Evolutionary conservation across 2,888 invertebrate genomes (phyloP).

Genomic region (Cordilura impudica): DNA sequence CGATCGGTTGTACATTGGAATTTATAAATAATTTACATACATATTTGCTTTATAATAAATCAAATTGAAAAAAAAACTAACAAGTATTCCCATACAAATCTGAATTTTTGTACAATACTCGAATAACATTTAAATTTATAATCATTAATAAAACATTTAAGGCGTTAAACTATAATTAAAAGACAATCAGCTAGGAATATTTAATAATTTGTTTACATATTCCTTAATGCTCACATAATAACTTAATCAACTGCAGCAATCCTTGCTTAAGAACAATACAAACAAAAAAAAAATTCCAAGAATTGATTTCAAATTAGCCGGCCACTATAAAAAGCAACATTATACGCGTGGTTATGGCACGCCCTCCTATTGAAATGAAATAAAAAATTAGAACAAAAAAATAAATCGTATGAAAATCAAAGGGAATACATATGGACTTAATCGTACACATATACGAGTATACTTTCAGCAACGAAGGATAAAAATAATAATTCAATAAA

Average conservation of each 20-base stretch:
- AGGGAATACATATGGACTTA: neutral
- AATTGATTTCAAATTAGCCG: constrained; percentile 59
- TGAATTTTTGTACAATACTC: too few relatives aligned
- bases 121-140: constrained; percentile 15
- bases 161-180: constrained; percentile 61
- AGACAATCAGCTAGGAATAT: constrained; percentile 42
- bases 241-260: constrained; percentile 23
- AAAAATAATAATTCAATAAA: constrained; percentile 56
- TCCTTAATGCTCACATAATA: neutral
- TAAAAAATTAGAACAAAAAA: constrained; percentile 43
- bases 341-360: constrained; percentile 44
- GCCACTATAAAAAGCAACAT: constrained; percentile 21
- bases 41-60: too few relatives aligned
- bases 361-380: neutral
- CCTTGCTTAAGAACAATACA: constrained; percentile 29
- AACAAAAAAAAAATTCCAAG: constrained; percentile 49
- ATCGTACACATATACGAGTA: neutral
- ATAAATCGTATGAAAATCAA: constrained; percentile 48
- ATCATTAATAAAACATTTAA: constrained; percentile 37
- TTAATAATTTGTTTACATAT: neutral
- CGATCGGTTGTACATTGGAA: too few relatives aligned
- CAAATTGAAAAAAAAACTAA: too few relatives aligned
- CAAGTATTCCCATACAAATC: too few relatives aligned
- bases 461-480: constrained; percentile 30
- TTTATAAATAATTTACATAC: too few relatives aligned